A percentile compares a stretch with the other conserved stretches of the same genome.
These are phyloP conservation scores for Enteromius paludinosus DNA, from an alignment of 2,797 vertebrate species.

Conservation along the genomic window DNA sequence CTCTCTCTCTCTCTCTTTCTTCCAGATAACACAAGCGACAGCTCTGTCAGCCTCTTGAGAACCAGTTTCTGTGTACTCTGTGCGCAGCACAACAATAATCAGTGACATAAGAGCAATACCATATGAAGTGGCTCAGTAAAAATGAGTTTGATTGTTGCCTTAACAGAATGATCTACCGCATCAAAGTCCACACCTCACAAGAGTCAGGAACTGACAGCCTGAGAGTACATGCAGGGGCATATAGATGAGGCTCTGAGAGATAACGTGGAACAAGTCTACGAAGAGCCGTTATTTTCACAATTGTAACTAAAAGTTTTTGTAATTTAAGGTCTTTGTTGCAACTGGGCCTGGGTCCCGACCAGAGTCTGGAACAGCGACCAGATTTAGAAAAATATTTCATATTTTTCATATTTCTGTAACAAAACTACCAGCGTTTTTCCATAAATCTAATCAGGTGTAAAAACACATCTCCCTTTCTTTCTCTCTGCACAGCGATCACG, in stretches of 20 bases:
- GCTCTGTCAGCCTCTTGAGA: constrained; percentile 15
- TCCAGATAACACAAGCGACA: constrained; percentile 36
- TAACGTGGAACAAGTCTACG: background rate
- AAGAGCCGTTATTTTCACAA: background rate
- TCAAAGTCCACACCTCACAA: constrained; percentile 6
- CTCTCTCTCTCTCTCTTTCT: constrained; percentile 25
- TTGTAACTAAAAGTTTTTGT: background rate
- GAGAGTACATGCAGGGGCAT: constrained; percentile 4
- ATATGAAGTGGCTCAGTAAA: background rate
- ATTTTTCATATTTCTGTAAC: constrained; percentile 52
- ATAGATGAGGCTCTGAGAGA: background rate
- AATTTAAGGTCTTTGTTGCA: background rate
- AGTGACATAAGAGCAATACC: background rate
- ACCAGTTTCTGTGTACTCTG: constrained; percentile 22
- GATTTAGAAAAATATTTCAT: constrained; percentile 38
- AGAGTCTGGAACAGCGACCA: constrained; percentile 3
- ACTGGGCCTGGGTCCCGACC: background rate
- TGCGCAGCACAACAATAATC: background rate
- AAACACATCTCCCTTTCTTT: constrained; percentile 49
- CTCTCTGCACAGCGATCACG: constrained; percentile 42
- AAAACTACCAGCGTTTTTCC: constrained; percentile 47
- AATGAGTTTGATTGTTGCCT: background rate
- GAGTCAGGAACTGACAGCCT: background rate
- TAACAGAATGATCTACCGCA: constrained; percentile 2
- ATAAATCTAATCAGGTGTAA: constrained; percentile 60